Base-by-base conservation (phyloP, 2,113 vertebrate species). In the Trochalopteron elliotii region DNA sequence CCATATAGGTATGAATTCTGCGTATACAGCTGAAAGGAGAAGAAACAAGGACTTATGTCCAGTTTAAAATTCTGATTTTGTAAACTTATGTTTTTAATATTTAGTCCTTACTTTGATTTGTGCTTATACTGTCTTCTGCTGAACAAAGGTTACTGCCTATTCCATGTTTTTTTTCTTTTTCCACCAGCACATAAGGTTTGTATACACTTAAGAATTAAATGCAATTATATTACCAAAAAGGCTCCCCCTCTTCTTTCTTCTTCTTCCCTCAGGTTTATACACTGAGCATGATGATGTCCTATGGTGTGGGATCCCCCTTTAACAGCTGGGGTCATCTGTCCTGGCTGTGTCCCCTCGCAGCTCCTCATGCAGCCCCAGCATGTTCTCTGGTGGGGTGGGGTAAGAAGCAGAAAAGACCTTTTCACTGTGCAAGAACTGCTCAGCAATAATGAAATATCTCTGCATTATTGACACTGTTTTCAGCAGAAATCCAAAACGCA, bases 201-300 rank as follows among this genome's bases (percentile, higher is more conserved):
- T 74, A 53, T 9, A 7, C 55, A 78, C 15, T 75, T 64, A 61
- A 94, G 16, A 65, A 75, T 28, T 59, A 75, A 69, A 82, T 63
- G 12, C 17, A 74, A 92, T 77, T 83, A 70, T 37, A 42, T 44
- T 74, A 55, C 20, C 30, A 55, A 90, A 85, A 79, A 61, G 18
- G 45, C 4, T 67, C 4, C 4, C 3, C 0, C 7, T 5, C 1
- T 50, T 64, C 23, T 19, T 56, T 25, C 9, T 50, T 72, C 13
- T 59, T 60, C 25, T 35, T 64, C 39, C 11, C 10, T 3, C 47
- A 74, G 6, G 27, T 80, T 55, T 75, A n/a, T 33, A 37, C 19
- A 47, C 19, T 49, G 49, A 61, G 7, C 15, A 28, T 49, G 68
- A 42, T 42, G 53, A 37, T 35, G 20, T 17, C 9, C 10, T 14